Conservation (phyloP, 2,113 vertebrate species). For the Hemiscyllium ocellatum region DNA sequence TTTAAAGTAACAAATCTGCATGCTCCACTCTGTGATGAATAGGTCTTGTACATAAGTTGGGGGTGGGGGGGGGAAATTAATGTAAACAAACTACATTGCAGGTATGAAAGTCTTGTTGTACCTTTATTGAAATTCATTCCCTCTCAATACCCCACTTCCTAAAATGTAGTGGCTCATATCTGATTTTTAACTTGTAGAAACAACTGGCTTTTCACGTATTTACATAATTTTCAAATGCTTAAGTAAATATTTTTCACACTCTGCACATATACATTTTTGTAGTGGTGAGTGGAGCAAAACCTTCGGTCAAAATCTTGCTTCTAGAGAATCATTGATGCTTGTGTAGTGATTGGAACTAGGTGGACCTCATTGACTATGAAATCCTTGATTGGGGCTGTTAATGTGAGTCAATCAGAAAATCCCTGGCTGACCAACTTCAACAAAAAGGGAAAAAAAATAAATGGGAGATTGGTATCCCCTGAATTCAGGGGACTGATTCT, state of each 20-base stretch:
- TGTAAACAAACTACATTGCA: neutral
- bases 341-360: too few relatives aligned
- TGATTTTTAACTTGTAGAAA: neutral
- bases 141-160: neutral
- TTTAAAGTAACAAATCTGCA: neutral
- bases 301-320: neutral
- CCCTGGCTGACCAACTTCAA: too few relatives aligned
- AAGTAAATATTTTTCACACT: neutral
- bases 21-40: neutral
- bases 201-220: neutral
- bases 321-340: too few relatives aligned
- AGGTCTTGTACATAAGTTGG: neutral
- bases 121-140: neutral
- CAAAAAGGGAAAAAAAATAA: too few relatives aligned
- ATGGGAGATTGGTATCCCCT: too few relatives aligned
- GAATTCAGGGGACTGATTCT: too few relatives aligned
- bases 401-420: too few relatives aligned
- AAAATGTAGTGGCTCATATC: neutral
- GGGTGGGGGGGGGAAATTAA: neutral
- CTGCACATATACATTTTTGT: neutral
- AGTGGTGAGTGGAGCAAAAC: neutral
- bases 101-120: neutral
- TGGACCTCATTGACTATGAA: too few relatives aligned
- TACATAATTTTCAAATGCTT: neutral
- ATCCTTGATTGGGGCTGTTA: too few relatives aligned